phyloP scores from a whole-genome alignment of 2,113 vertebrate genomes.

The Serilophus lunatus region DNA sequence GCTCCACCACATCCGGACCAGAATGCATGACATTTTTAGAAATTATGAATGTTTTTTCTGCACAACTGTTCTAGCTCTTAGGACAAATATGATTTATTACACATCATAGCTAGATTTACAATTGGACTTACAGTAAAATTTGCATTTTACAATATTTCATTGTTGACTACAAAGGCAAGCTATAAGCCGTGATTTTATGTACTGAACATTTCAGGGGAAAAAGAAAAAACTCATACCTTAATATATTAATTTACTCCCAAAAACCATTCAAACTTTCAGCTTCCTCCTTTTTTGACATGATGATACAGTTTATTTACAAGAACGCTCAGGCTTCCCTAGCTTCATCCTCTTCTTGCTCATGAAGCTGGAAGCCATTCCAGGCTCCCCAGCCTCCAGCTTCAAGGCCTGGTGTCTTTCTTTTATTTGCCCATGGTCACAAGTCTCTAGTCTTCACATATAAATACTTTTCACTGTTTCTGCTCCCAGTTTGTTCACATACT shows the following conservation, averaged over 20 bases:
- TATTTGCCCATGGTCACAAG: accelerated
- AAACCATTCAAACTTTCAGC: background rate
- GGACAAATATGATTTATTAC: background rate
- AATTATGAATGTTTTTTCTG: background rate
- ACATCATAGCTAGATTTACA: background rate
- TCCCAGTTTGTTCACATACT: background rate
- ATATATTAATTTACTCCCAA: background rate
- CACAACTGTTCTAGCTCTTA: background rate
- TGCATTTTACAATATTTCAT: background rate
- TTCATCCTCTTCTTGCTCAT: background rate
- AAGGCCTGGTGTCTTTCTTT: background rate
- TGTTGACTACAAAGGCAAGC: background rate
- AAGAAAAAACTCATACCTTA: background rate
- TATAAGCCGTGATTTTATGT: background rate
- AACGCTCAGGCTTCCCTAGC: background rate
- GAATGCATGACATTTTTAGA: background rate
- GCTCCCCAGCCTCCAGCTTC: background rate
- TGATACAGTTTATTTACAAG: background rate
- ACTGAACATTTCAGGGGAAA: background rate
- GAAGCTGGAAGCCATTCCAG: background rate
- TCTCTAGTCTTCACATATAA: background rate
- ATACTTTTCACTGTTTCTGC: background rate
- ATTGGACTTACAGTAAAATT: background rate
- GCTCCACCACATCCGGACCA: background rate
- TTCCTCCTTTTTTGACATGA: background rate